A percentile compares a stretch with the other conserved stretches of the same genome.
phyloP scores from a whole-genome alignment of 2,113 vertebrate genomes.

The Dolichotis patagonum region DNA sequence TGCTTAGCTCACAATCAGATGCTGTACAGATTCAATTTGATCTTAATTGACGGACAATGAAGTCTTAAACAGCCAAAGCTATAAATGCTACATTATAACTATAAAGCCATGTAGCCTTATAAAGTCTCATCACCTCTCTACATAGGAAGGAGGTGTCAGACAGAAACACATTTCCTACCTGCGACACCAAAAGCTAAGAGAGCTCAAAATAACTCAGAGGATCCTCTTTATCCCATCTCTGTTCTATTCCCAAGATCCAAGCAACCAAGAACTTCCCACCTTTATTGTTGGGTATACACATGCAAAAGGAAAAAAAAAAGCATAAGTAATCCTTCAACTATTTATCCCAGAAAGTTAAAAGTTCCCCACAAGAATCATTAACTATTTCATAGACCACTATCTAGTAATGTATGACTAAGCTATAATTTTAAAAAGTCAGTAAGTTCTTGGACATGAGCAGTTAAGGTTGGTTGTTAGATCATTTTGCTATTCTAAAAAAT shows the following conservation, averaged over 20 bases:
- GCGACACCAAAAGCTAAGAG: conserved; percentile 95
- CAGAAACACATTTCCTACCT: conserved; percentile 87
- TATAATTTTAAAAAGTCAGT: not conserved
- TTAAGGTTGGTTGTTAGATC: not conserved
- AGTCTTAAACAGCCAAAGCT: not conserved
- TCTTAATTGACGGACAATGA: not conserved
- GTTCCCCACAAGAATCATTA: not conserved
- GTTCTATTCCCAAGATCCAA: conserved; percentile 96
- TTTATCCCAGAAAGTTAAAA: conserved; percentile 8
- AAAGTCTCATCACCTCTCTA: not conserved
- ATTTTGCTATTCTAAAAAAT: not conserved
- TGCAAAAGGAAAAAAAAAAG: conserved; percentile 90
- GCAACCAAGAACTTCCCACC: conserved; percentile 95
- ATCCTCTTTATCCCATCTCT: conserved; percentile 96
- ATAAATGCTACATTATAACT: not conserved
- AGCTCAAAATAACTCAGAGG: conserved; percentile 93
- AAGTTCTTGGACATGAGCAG: not conserved
- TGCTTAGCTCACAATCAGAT: not conserved
- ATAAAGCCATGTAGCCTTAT: not conserved
- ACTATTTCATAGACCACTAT: not conserved
- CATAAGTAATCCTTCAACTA: conserved; percentile 25
- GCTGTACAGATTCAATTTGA: not conserved
- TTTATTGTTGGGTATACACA: conserved; percentile 95
- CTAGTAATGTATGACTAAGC: not conserved
- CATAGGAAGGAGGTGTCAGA: not conserved